A percentile compares a stretch with the other conserved stretches of the same genome.
Evolutionary conservation across 2,888 invertebrate genomes (phyloP).

Genomic region (Prenolepis imparis): DNA sequence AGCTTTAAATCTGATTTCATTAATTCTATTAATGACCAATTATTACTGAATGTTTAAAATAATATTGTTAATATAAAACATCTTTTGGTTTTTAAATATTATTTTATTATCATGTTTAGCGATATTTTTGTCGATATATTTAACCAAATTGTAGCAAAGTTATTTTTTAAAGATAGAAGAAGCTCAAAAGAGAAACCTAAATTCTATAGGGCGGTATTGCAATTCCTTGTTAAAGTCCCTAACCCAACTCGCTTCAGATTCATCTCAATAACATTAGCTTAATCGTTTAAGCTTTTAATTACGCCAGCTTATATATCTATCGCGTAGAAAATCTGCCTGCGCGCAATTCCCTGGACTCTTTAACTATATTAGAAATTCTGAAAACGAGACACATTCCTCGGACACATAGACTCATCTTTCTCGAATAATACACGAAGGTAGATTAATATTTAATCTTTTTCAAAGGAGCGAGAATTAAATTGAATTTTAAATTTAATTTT

Average conservation of each 20-base stretch:
- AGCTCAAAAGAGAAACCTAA: conserved; percentile 70
- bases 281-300: conserved; percentile 83
- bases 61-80: background rate
- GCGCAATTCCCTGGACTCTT: conserved; percentile 59
- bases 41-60: background rate
- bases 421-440: background rate
- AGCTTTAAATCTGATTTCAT: background rate
- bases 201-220: conserved; percentile 80
- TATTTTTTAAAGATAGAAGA: conserved; percentile 65
- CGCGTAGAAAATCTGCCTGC: conserved; percentile 48
- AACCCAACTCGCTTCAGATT: conserved; percentile 76
- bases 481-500: too few relatives aligned
- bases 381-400: conserved; percentile 12
- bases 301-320: conserved; percentile 75
- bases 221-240: conserved; percentile 78
- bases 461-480: background rate
- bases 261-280: conserved; percentile 85
- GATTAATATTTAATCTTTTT: background rate
- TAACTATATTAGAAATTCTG: conserved; percentile 27
- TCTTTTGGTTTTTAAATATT: background rate
- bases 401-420: background rate
- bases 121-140: conserved; percentile 73
- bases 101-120: conserved; percentile 71
- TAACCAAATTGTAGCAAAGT: conserved; percentile 67
- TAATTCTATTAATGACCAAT: background rate